Percentiles rank a stretch among this genome's conserved stretches.
Conservation (phyloP, 2,113 vertebrate species). For the Apodemus speciosus region DNA sequence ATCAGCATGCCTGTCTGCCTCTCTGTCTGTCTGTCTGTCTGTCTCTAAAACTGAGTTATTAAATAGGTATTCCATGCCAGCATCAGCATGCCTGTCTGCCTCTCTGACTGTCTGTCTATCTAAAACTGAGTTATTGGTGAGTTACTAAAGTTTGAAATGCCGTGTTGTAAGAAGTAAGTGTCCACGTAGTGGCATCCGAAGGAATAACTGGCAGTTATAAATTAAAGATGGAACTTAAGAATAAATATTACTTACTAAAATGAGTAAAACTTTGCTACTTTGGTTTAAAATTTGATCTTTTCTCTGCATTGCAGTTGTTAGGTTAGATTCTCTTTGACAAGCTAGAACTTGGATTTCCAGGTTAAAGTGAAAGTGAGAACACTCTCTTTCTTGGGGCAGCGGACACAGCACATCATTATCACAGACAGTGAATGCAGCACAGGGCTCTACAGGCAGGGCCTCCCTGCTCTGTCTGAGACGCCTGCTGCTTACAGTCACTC, state of each 20-base stretch:
- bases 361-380: conserved; percentile 20
- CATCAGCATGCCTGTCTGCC: not conserved
- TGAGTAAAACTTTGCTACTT: conserved; percentile 25
- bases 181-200: not conserved
- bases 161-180: not conserved
- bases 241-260: conserved; percentile 11
- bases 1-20: not conserved
- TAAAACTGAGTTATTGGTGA: conserved; percentile 6
- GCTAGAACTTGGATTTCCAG: conserved; percentile 18
- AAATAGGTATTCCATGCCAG: conserved; percentile 20
- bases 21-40: too few species aligned
- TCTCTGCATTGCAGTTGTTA: conserved; percentile 16
- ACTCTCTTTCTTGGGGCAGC: conserved; percentile 25
- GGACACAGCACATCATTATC: not conserved
- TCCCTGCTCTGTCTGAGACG: not conserved
- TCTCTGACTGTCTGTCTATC: too few species aligned
- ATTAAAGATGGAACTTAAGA: conserved; percentile 16
- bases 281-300: conserved; percentile 39
- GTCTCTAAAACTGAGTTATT: too few species aligned
- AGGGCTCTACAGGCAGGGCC: not conserved
- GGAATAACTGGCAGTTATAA: not conserved
- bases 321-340: conserved; percentile 50
- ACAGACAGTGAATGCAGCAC: not conserved
- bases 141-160: conserved; percentile 34
- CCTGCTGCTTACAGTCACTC: not conserved